Evolutionary conservation across 2,113 vertebrate species (phyloP).

Genomic region (Desmodus rotundus): DNA sequence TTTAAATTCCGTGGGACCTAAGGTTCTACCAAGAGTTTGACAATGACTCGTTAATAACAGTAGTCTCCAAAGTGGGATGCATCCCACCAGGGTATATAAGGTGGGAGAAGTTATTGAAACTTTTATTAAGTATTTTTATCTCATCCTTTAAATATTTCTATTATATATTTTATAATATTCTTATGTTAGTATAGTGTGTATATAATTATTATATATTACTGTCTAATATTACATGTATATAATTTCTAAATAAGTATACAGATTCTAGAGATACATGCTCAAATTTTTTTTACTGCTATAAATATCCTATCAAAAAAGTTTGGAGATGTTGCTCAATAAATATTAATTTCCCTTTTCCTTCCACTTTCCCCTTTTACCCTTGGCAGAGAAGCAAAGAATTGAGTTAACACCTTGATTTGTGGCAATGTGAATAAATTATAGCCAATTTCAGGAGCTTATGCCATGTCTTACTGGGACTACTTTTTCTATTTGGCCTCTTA

Average conservation of each 20-base stretch:
- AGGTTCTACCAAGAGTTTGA: not conserved
- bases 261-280: not conserved
- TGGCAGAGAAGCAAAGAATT: slow-evolving; percentile 56
- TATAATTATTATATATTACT: not conserved
- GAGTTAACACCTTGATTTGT: slow-evolving; percentile 61
- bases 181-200: not conserved
- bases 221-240: not conserved
- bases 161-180: not conserved
- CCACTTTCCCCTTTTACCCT: slow-evolving; percentile 25
- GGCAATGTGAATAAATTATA: slow-evolving; percentile 52
- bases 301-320: not conserved
- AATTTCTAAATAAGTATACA: slow-evolving; percentile 20
- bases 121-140: slow-evolving; percentile 36
- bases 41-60: not conserved
- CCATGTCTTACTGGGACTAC: slow-evolving; percentile 27
- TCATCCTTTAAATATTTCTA: not conserved
- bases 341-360: slow-evolving; percentile 42
- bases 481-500: slow-evolving; percentile 55
- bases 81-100: not conserved
- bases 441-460: slow-evolving; percentile 26
- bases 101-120: not conserved
- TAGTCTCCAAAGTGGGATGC: not conserved
- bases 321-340: slow-evolving; percentile 24
- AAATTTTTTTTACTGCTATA: slow-evolving; percentile 47
- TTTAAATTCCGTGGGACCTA: not conserved